phyloP scores from a whole-genome alignment of 2,797 vertebrate genomes.

The Sarcoramphus papa region DNA sequence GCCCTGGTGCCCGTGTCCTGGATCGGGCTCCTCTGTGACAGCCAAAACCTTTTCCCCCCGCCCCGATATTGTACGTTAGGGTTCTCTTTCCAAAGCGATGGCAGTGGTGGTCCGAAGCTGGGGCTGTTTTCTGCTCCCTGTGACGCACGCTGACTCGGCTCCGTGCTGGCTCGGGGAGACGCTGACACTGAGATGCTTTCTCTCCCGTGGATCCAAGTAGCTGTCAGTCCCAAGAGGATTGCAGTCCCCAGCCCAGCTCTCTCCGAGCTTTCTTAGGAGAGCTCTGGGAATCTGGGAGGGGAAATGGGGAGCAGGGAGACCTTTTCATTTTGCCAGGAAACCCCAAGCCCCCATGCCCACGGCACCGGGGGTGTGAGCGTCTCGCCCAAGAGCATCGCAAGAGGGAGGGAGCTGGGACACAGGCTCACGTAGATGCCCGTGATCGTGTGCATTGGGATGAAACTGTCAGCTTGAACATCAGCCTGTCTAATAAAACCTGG shows the following conservation, averaged over 20 bases:
- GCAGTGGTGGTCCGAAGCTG: neutral
- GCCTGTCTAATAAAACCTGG: constrained; percentile 61
- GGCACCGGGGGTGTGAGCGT: neutral
- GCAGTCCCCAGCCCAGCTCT: neutral
- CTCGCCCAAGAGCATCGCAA: neutral
- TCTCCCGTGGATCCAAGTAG: neutral
- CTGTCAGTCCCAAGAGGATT: neutral
- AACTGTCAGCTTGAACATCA: constrained; percentile 56
- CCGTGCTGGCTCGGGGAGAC: neutral
- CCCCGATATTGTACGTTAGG: rapidly evolving
- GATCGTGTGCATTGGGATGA: constrained; percentile 39
- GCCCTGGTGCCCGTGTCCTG: neutral
- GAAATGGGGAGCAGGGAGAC: neutral
- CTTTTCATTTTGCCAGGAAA: neutral
- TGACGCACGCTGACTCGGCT: neutral
- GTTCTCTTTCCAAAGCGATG: neutral
- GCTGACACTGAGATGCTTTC: rapidly evolving
- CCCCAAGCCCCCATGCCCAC: rapidly evolving
- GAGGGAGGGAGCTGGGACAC: constrained; percentile 6
- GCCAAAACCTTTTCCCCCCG: neutral
- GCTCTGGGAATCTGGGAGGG: neutral
- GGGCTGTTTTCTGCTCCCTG: neutral
- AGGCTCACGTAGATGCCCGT: neutral
- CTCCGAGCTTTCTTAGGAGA: neutral
- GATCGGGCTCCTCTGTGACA: neutral